Base-by-base conservation (phyloP, 2,888 invertebrate species). In the Spialia ferax region DNA sequence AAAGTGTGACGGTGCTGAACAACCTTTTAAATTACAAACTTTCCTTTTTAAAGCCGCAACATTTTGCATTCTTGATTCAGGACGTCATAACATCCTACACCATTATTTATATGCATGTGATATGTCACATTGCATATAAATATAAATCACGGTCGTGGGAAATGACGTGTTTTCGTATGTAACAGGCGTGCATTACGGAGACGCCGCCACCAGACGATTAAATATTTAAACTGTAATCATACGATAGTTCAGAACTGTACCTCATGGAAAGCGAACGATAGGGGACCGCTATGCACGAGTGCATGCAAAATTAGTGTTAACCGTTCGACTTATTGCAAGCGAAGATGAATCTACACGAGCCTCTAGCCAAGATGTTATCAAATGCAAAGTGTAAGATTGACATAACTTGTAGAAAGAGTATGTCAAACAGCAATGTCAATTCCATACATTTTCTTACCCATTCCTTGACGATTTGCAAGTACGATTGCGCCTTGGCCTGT, bases 161-260 rank as follows among this genome's bases (percentile, higher is more conserved):
- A 38, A 38, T 38, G 38, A 38, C 45, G 18, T 45, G 18, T 45
- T 45, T 18, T 45, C 18, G 45, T 45, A 45, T 18, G 18, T 45
- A 38, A 38, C 38, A 38, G 42, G 1, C 15, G 1, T 18, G 18
- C 45, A 45, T 18, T 45, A 20, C 45, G 20, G 20, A 18, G 18
- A 45, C 45, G 2, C 45, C 15, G 2, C 42, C 10, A 42, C 7
- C 42, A 20, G 2, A 11, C 32, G 8, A 15, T 45, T 18, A 45
- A 45, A 45, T 45, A 45, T 45, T 45, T 18, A 45, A 18, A 45
- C 18, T 45, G 18, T 45, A 45, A 45, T 45, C 18, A 45, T 45
- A 45, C 8, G 18, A 6, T n/a, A 10, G 7, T 45, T 18, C 45
- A 18, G 45, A 45, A 45, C 45, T 45, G 1, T 45, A 45, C 45